Evolutionary conservation across 2,797 vertebrate genomes (phyloP).

Genomic region (Zalophus californianus): DNA sequence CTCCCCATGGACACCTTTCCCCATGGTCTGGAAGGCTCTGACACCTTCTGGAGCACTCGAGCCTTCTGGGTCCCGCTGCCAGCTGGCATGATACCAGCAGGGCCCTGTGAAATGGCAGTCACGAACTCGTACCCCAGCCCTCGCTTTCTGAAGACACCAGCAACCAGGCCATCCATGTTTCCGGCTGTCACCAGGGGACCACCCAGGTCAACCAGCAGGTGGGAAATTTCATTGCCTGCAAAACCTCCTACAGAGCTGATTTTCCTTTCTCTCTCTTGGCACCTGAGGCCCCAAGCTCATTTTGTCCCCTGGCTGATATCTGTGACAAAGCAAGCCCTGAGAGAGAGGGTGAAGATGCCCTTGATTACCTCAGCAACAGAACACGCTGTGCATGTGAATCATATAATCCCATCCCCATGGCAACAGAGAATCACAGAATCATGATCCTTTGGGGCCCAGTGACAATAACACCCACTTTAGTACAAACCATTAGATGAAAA

Average conservation of each 20-base stretch:
- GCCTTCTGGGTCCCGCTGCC: not conserved
- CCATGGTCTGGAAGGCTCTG: not conserved
- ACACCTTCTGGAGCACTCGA: not conserved
- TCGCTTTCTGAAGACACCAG: not conserved
- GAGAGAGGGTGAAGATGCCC: not conserved
- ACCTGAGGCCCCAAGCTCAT: not conserved
- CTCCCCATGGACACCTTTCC: not conserved
- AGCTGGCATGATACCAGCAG: not conserved
- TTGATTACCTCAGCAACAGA: conserved; percentile 54
- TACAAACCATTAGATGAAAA: conserved; percentile 19
- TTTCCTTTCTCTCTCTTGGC: not conserved
- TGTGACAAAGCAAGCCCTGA: not conserved
- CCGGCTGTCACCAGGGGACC: not conserved
- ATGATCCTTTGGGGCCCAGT: not conserved
- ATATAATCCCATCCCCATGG: conserved; percentile 59
- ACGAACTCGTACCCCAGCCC: not conserved
- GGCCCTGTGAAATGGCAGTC: not conserved
- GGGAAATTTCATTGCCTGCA: not conserved
- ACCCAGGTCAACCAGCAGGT: not conserved
- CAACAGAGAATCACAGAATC: conserved; percentile 39
- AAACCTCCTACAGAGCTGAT: not conserved
- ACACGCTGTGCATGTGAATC: conserved; percentile 50
- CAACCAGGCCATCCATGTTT: too few relatives aligned
- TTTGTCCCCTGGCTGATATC: not conserved
- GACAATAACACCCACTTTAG: not conserved